Base-by-base conservation (phyloP, 2,888 invertebrate genomes). In the Tipula lateralis region DNA sequence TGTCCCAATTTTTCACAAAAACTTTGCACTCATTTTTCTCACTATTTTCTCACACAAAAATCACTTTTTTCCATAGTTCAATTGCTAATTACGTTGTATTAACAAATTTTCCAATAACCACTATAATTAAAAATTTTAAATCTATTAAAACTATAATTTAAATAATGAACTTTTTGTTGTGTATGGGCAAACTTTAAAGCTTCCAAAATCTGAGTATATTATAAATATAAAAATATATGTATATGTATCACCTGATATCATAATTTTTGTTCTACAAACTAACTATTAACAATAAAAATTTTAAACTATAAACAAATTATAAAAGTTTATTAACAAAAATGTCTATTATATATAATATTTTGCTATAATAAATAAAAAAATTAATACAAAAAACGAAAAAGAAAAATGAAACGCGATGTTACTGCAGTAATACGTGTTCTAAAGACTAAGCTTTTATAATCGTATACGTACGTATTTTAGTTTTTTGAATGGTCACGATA, bases 371-470 rank as follows among this genome's bases (percentile, higher is more conserved):
- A 82, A 29, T 82, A 30, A 30, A 82, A 82, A 82, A 30, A 30
- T 82, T 4, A 82, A 82, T 30, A 82, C 30, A 16, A 82, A n/a
- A 82, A 82, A 82, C n/a, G n/a, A 30, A 82, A 82, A 82, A 82
- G n/a, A 32, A 82, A 30, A 30, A 82, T 82, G 32, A 82, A 82
- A 82, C 82, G 82, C 82, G 82, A 82, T 30, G 32, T 30, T 82
- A 82, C 82, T 82, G 82, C 82, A 82, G 82, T 32, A 30, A 82
- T 82, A 82, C 82, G 82, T 82, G 82, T 32, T 82, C 29, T 82
- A 30, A 82, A 29, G 29, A 82, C 32, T 82, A 66, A 66, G 66
- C 66, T 66, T 66, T 66, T 24, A 66, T 66, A 66, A 24, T 24
- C 66, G 9, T 66, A 24, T 66, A 66, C 66, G 66, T 66, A 66